Evolutionary conservation across 35 echinoderm and acorn worm genomes (phyloP), one percentile per base, ranked within the genome.

Genomic region (Amphiura filiformis): DNA sequence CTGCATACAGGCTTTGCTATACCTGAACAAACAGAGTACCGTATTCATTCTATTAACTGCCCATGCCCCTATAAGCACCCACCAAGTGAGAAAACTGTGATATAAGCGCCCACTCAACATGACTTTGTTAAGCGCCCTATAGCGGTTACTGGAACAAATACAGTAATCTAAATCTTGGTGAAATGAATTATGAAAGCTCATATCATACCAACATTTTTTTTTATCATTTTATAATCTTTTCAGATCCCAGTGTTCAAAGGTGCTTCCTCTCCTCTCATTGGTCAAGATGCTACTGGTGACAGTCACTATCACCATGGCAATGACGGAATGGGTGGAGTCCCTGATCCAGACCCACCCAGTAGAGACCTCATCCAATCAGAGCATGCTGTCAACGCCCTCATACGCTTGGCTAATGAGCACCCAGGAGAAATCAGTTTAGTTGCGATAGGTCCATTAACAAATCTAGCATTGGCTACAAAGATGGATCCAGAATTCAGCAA

Each of bases 181-280:
- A n/a, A n/a, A n/a, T n/a, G n/a, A n/a, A n/a, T n/a, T n/a, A n/a
- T n/a, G n/a, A n/a, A n/a, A n/a, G n/a, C n/a, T n/a, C n/a, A n/a
- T n/a, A n/a, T n/a, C n/a, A n/a, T n/a, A n/a, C n/a, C n/a, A n/a
- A n/a, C n/a, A n/a, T n/a, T n/a, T n/a, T n/a, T n/a, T n/a, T n/a
- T n/a, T n/a, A n/a, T n/a, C n/a, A n/a, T n/a, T n/a, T n/a, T n/a
- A n/a, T n/a, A n/a, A n/a, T n/a, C n/a, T 86, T 14, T 37, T 14
- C 49, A 98, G 96, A 82, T 98, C 78, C 96, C 96, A 17, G 88
- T 98, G 32, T 98, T 81, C 77, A 82, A 52, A 79, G 96, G 96
- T 52, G 81, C 89, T 14, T 39, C 38, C 2, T 83, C 34, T 30
- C 37, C 70, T 28, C 34, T 98, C 1, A 33, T 94, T 31, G 14